Conservation (phyloP, 2,113 vertebrate genomes). For the Prochilodus magdalenae region DNA sequence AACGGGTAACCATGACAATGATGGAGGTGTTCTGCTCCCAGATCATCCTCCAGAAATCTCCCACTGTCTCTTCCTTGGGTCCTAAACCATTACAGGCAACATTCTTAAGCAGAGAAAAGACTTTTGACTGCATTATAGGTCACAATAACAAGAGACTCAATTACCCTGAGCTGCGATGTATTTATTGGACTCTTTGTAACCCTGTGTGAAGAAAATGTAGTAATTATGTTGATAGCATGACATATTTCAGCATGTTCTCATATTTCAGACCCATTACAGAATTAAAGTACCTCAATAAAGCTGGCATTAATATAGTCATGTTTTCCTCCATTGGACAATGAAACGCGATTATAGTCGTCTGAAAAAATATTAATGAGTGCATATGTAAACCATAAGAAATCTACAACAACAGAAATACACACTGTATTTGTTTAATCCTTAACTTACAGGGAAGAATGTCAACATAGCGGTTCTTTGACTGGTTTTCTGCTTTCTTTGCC, state of each 20-base stretch:
- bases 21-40: constrained; percentile 97
- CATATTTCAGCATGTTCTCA: not conserved
- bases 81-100: constrained; percentile 69
- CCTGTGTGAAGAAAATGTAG: constrained; percentile 73
- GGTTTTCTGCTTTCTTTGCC: constrained; percentile 86
- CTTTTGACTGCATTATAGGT: not conserved
- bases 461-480: constrained; percentile 92
- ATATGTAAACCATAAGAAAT: not conserved
- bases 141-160: not conserved
- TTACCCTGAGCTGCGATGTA: constrained; percentile 98
- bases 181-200: constrained; percentile 93
- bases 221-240: not conserved
- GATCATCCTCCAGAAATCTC: constrained; percentile 97
- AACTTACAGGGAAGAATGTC: constrained; percentile 96
- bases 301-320: constrained; percentile 96
- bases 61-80: constrained; percentile 91
- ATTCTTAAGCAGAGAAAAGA: not conserved
- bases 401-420: not conserved
- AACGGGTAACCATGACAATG: constrained; percentile 97
- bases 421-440: not conserved
- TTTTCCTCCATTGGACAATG: constrained; percentile 81
- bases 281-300: constrained; percentile 91
- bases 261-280: constrained; percentile 5
- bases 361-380: constrained; percentile 26
- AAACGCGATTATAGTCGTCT: constrained; percentile 96